Evolutionary conservation across 2,888 invertebrate species (phyloP).

Genomic region (Chymomyza procnemis): DNA sequence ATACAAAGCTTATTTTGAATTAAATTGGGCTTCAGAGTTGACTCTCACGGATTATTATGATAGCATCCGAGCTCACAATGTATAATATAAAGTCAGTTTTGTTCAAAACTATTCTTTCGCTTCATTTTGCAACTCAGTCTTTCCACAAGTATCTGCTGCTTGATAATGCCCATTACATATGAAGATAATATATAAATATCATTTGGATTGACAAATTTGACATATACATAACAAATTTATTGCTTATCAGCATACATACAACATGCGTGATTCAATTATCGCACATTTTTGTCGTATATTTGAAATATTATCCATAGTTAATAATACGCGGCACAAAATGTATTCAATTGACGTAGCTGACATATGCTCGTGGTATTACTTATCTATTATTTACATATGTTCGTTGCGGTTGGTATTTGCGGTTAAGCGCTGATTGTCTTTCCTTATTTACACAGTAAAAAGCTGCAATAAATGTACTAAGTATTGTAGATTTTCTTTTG

Average conservation of each 20-base stretch:
- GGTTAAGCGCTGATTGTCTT: background rate
- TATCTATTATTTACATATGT: background rate
- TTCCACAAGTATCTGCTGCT: background rate
- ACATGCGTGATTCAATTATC: background rate
- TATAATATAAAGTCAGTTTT: too few relatives aligned
- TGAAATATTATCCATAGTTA: background rate
- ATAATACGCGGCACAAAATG: background rate
- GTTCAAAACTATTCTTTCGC: too few relatives aligned
- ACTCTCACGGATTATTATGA: too few relatives aligned
- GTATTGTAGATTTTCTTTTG: background rate
- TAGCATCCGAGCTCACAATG: too few relatives aligned
- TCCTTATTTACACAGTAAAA: background rate
- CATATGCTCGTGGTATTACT: background rate
- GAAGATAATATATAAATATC: background rate
- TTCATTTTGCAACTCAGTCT: too few relatives aligned
- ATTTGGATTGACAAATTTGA: background rate
- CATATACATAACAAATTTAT: background rate
- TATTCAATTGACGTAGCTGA: background rate
- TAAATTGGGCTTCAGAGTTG: too few relatives aligned
- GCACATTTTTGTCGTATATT: background rate
- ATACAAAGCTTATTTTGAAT: too few relatives aligned
- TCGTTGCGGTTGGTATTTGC: background rate
- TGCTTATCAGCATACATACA: background rate
- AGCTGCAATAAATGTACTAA: background rate
- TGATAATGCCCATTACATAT: background rate